Conservation (phyloP, 2,797 vertebrate species). For the Tokudaia tokunoshimensis region DNA sequence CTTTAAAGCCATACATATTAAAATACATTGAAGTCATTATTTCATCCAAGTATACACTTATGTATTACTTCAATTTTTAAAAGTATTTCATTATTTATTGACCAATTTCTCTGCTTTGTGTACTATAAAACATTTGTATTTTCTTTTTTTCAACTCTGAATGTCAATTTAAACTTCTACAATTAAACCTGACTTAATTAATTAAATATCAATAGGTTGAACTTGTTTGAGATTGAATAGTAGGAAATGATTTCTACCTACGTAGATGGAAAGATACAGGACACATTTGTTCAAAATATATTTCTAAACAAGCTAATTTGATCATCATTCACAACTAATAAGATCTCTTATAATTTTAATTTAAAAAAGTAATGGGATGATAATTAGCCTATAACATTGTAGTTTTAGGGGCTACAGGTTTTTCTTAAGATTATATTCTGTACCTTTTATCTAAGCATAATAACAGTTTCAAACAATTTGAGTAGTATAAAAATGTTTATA, state of each 20-base stretch:
- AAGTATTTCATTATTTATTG: not conserved
- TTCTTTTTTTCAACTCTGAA: not conserved
- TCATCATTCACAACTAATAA: too few relatives aligned
- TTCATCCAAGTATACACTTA: not conserved
- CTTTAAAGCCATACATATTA: not conserved
- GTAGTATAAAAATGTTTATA: not conserved
- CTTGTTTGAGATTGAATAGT: not conserved
- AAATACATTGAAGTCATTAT: not conserved
- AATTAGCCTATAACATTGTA: not conserved
- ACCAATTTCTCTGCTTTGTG: not conserved
- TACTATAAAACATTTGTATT: constrained; percentile 4
- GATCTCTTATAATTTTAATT: not conserved
- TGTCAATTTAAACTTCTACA: not conserved
- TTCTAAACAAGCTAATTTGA: not conserved
- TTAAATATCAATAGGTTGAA: not conserved
- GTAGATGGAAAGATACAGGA: not conserved
- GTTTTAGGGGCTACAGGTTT: not conserved
- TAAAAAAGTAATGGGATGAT: not conserved
- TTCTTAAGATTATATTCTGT: not conserved
- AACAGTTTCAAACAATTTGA: not conserved
- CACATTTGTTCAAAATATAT: not conserved
- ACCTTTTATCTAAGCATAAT: not conserved
- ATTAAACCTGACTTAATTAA: not conserved
- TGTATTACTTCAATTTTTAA: not conserved
- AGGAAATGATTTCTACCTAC: not conserved